Percentiles rank a stretch among this genome's conserved stretches.
These are phyloP conservation scores for Meteorus cinctellus DNA, from an alignment of 2,888 invertebrate species.

Conservation along the genomic window DNA sequence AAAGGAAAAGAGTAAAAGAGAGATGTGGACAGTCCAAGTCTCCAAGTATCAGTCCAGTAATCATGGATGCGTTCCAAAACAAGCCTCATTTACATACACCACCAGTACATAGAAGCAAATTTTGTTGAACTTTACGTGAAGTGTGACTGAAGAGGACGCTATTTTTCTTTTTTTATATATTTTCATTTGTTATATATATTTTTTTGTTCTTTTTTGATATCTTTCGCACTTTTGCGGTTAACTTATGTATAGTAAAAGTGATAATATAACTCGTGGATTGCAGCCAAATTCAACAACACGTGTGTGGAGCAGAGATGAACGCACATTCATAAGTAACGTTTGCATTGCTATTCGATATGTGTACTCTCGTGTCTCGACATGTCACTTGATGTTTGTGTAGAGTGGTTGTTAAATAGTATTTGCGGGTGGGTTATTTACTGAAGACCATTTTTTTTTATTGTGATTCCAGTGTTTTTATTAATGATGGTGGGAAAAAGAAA, in stretches of 20 bases:
- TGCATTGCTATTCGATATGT: conserved; percentile 57
- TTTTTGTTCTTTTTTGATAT: conserved; percentile 8
- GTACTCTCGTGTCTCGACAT: conserved; percentile 42
- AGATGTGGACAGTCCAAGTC: conserved; percentile 1
- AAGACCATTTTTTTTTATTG: background rate
- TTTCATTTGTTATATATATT: background rate
- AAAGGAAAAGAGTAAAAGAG: conserved; percentile 1
- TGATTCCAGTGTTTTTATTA: no score
- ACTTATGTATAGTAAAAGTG: conserved; percentile 41
- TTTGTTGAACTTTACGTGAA: background rate
- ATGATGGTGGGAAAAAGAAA: no score
- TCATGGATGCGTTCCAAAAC: conserved; percentile 56
- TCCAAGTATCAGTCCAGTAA: conserved; percentile 42
- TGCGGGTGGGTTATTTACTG: conserved; percentile 11
- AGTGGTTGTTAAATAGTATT: background rate
- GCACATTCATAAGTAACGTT: conserved; percentile 53
- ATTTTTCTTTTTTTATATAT: background rate
- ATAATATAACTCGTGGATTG: conserved; percentile 59
- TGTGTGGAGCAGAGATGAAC: conserved; percentile 26
- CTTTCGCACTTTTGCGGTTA: conserved; percentile 5
- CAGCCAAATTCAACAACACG: conserved; percentile 57
- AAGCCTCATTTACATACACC: conserved; percentile 54
- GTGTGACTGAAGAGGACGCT: background rate
- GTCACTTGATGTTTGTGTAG: conserved; percentile 22
- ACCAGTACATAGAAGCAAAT: conserved; percentile 29